These are phyloP conservation scores for Martes flavigula DNA, from an alignment of 2,797 vertebrate genomes.

Conservation along the genomic window DNA sequence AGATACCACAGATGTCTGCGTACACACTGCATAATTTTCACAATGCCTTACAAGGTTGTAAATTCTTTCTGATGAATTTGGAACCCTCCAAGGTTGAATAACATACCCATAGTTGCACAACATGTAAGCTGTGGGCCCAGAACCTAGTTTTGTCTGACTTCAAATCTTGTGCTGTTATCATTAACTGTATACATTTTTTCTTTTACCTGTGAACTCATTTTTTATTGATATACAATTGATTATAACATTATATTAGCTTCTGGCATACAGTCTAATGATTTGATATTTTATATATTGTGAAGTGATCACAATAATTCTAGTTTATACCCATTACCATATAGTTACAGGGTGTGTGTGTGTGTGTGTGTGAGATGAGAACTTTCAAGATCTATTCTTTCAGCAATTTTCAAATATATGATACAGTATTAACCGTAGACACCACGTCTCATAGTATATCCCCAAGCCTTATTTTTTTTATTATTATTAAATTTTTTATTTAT, in stretches of 20 bases:
- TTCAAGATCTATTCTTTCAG: background rate
- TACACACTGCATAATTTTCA: background rate
- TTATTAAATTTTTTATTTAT: no score
- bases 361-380: background rate
- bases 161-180: background rate
- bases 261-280: background rate
- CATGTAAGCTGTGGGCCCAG: background rate
- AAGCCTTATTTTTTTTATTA: background rate
- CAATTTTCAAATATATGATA: background rate
- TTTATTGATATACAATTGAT: background rate
- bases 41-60: background rate
- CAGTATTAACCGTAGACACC: background rate
- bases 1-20: background rate
- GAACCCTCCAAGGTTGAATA: background rate
- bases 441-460: background rate
- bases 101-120: background rate
- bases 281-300: background rate
- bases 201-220: background rate
- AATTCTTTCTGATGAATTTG: background rate
- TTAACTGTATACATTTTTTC: background rate
- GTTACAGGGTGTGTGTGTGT: no score
- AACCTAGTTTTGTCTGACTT: background rate
- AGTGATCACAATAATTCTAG: background rate
- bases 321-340: background rate
- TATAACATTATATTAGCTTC: background rate